Base-by-base conservation (phyloP, 2,797 vertebrate species). In the Cryptoprocta ferox region DNA sequence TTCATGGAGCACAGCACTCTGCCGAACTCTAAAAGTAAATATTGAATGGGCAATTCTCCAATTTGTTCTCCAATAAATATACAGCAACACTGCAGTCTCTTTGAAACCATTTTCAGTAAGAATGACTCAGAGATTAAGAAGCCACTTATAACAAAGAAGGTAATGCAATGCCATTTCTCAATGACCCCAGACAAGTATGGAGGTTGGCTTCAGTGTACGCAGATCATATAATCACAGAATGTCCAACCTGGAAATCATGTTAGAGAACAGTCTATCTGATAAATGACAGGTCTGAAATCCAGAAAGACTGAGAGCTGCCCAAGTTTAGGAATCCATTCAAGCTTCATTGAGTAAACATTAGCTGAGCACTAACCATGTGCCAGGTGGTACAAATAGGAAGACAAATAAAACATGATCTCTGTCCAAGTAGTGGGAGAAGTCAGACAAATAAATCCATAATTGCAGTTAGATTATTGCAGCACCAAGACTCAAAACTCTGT, bases 71-170 rank as follows among this genome's bases (percentile, higher is more conserved):
- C 53, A 81, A 24, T 92, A 95, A 94, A 92, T 75, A 94, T 53
- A 87, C 28, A 92, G 71, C 15, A 65, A 65, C 81, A 83, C 90
- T 96, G 30, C 61, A 95, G 63, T 37, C 45, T 92, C 73, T 96
- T 95, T 92, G 85, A 96, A 94, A 92, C 24, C 50, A 42, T 80
- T 97, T 94, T 96, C 88, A 88, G 81, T 73, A 94, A 96, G 88
- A 96, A 65, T 97, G 92, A 96, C 92, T 97, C 95, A 96, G 92
- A 97, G 53, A 85, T 97, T 61, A 91, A 86, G 75, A 97, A 87
- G n/a, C 26, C 63, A 81, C 90, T 96, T 84, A 95, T 26, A 92
- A 81, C 59, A 81, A 96, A 92, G 79, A 65, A 92, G 91, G 65
- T 65, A 87, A 92, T 50, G 28, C 66, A 84, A 82, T 85, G 42